Conservation (phyloP, 2,113 vertebrate genomes). For the Leptocoma aspasia region DNA sequence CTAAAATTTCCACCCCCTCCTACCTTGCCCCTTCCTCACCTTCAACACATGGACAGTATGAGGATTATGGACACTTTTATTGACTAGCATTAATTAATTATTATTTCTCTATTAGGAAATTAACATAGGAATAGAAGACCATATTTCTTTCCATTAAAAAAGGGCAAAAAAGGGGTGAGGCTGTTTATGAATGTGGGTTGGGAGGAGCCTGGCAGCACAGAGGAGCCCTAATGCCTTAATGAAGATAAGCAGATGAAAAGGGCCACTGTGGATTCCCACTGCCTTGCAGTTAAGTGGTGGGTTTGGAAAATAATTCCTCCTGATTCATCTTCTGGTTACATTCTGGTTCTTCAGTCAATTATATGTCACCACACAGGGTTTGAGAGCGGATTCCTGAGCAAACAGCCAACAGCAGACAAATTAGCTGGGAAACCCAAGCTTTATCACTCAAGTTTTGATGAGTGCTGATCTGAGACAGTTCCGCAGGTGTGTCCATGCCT, state of each 20-base stretch:
- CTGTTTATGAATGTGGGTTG: background rate
- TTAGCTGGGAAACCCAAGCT: background rate
- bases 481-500: fast-evolving
- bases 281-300: slow-evolving; percentile 27
- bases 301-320: slow-evolving; percentile 52
- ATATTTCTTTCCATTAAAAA: background rate
- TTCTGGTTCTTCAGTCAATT: slow-evolving; percentile 54
- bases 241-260: slow-evolving; percentile 62
- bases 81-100: background rate
- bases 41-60: background rate
- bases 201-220: slow-evolving; percentile 24
- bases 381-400: slow-evolving; percentile 19
- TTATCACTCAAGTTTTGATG: background rate
- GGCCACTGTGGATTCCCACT: slow-evolving; percentile 40
- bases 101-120: background rate
- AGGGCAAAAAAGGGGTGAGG: fast-evolving
- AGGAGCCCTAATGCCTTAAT: slow-evolving; percentile 41
- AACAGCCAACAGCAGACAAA: slow-evolving; percentile 17
- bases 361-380: slow-evolving; percentile 23
- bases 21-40: background rate
- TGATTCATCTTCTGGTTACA: slow-evolving; percentile 56
- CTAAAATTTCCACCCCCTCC: background rate
- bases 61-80: background rate
- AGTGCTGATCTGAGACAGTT: background rate
- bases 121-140: background rate